Conservation (phyloP, 2,797 vertebrate species). For the Menidia menidia region DNA sequence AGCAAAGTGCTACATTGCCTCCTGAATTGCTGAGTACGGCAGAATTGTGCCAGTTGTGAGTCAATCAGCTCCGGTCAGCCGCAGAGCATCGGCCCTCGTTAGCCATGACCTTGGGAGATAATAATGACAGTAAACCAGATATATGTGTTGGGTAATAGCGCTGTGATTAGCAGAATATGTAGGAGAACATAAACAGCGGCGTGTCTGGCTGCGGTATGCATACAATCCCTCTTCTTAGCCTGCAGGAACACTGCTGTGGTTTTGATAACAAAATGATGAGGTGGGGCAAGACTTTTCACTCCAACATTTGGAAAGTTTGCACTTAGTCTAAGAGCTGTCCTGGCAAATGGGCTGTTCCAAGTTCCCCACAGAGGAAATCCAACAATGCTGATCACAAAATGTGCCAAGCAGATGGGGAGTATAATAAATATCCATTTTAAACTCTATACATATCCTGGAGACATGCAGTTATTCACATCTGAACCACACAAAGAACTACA, state of each 20-base stretch:
- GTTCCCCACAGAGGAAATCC: slow-evolving; percentile 16
- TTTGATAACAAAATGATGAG: slow-evolving; percentile 49
- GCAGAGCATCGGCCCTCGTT: slow-evolving; percentile 74
- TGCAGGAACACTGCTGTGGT: slow-evolving; percentile 32
- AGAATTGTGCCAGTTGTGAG: slow-evolving; percentile 69
- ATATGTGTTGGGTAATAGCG: slow-evolving; percentile 73
- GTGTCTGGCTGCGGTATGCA: slow-evolving; percentile 51
- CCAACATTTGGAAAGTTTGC: slow-evolving; percentile 3
- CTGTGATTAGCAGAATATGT: slow-evolving; percentile 83
- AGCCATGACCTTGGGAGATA: slow-evolving; percentile 85
- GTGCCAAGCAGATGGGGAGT: slow-evolving; percentile 23
- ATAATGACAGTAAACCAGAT: slow-evolving; percentile 79
- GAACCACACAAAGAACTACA: slow-evolving; percentile 51
- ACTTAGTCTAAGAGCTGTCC: background rate
- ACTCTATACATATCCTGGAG: slow-evolving; percentile 43
- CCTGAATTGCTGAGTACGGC: slow-evolving; percentile 79
- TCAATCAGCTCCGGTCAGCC: slow-evolving; percentile 78
- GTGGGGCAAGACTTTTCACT: slow-evolving; percentile 7
- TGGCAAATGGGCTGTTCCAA: slow-evolving; percentile 11
- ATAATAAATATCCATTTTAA: slow-evolving; percentile 55
- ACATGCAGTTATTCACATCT: slow-evolving; percentile 45
- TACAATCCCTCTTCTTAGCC: slow-evolving; percentile 53
- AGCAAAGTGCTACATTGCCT: slow-evolving; percentile 59
- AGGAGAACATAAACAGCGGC: slow-evolving; percentile 72
- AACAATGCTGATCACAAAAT: slow-evolving; percentile 44